phyloP scores from a whole-genome alignment of 2,113 vertebrate genomes.

The Cyprinodon tularosa region DNA sequence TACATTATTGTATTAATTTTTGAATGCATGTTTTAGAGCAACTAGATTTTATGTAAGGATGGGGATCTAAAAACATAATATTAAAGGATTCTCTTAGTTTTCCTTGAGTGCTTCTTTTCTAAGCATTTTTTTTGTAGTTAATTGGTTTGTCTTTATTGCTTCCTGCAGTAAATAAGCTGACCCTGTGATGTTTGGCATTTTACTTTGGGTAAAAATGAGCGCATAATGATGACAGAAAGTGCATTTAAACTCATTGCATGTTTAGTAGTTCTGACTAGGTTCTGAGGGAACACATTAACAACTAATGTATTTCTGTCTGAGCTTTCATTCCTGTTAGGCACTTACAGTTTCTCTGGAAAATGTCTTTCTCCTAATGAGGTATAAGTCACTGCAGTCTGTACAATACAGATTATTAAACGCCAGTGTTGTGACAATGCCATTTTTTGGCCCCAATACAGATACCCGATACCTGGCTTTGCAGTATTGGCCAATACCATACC shows the following conservation, averaged over 20 bases:
- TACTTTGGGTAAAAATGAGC: not conserved
- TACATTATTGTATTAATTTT: not conserved
- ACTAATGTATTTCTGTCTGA: conserved; percentile 7
- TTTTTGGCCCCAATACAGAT: too few relatives aligned
- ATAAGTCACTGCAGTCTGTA: conserved; percentile 1
- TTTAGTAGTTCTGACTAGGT: not conserved
- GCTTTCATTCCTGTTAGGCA: not conserved
- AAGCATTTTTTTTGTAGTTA: not conserved
- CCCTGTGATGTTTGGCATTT: not conserved
- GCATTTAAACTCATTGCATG: not conserved
- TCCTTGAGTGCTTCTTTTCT: not conserved
- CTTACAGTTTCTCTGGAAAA: not conserved
- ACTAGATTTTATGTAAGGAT: not conserved
- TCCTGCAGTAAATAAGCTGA: not conserved
- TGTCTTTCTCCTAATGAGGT: conserved; percentile 23
- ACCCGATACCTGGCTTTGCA: too few relatives aligned
- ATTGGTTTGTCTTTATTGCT: not conserved
- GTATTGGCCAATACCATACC: too few relatives aligned
- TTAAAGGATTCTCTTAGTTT: not conserved
- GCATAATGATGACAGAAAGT: not conserved
- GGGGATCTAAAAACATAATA: not conserved
- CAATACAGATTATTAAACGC: not conserved
- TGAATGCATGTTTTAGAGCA: not conserved
- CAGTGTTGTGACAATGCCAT: too few relatives aligned
- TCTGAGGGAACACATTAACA: not conserved